phyloP scores from a whole-genome alignment of 1,140 invertebrate genomes.

The Caerostris extrusa region DNA sequence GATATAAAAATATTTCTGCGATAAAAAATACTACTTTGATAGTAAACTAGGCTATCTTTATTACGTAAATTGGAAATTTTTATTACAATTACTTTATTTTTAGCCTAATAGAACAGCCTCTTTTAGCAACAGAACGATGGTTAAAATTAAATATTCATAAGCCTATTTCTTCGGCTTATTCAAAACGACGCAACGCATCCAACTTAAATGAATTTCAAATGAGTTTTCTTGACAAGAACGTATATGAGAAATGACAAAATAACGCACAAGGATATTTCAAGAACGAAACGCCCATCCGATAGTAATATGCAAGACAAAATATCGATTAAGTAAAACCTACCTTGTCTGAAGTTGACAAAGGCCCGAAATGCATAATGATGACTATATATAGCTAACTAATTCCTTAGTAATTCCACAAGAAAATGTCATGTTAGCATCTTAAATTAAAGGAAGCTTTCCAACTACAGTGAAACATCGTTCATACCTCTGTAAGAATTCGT shows the following conservation, averaged over 20 bases:
- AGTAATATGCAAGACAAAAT: constrained; percentile 1
- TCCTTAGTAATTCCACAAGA: neutral
- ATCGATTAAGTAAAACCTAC: neutral
- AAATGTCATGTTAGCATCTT: too few relatives aligned
- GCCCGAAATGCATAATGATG: neutral
- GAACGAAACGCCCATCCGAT: constrained; percentile 23
- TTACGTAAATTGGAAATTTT: too few relatives aligned
- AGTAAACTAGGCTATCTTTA: too few relatives aligned
- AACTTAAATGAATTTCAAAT: constrained; percentile 1
- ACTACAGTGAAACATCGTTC: too few relatives aligned
- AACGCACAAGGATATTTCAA: constrained; percentile 17
- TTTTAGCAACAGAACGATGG: too few relatives aligned
- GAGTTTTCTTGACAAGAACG: neutral
- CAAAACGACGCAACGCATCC: neutral
- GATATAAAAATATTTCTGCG: too few relatives aligned
- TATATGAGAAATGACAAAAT: constrained; percentile 14
- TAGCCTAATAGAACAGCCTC: too few relatives aligned
- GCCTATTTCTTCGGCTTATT: neutral
- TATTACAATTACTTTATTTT: too few relatives aligned
- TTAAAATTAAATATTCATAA: neutral
- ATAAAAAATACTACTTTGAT: too few relatives aligned
- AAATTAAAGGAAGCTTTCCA: too few relatives aligned
- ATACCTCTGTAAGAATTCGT: too few relatives aligned
- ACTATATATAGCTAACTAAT: neutral
- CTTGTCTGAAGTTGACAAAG: neutral